Evolutionary conservation across 1,140 invertebrate genomes (phyloP), one percentile per base, ranked within the genome.

Genomic region (Onthophagus taurus): DNA sequence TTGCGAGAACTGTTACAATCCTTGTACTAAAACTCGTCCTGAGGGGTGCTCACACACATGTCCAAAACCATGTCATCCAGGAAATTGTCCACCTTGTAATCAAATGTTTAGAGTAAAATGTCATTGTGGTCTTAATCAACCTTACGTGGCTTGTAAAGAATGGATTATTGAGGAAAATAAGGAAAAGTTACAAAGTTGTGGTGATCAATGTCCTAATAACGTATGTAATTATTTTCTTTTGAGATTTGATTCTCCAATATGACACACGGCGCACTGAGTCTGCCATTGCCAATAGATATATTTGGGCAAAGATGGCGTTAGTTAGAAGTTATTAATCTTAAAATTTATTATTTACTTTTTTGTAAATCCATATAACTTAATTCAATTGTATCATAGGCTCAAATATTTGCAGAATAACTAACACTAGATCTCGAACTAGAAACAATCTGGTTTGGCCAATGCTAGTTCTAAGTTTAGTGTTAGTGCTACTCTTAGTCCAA

Each of bases 141-240:
- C 85, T 9, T 84, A 86, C 49, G 69, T 88, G 29, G 66, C 75
- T 17, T 94, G 91, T 58, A 61, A 62, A 23, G 75, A 83, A 51
- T 75, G 84, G 55, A 75, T 70, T 5, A 61, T 63, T 9, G 66
- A 74, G 2, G 70, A 64, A 3, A 58, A 76, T 20, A 73, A 71
- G 20, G 63, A 72, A 30, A 60, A 68, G 48, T 60, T 83, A 49
- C 68, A 80, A 18, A 79, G 77, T 44, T 92, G 89, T 60, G 78
- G 79, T 34, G 88, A 88, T 61, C 85, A 84, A 45, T 96, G 92
- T 61, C 81, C 88, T 1, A 89, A 83, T 68, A 80, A 76, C 71
- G 85, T 88, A 67, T 72, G 66, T 68, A 36, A n/a, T 19, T 39
- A 11, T 46, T 37, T 21, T n/a, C 7, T 31, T 29, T 19, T 20